A percentile compares a stretch with the other conserved stretches of the same genome.
These are phyloP conservation scores for Agapornis roseicollis DNA, from an alignment of 2,113 vertebrate genomes.

Conservation along the genomic window DNA sequence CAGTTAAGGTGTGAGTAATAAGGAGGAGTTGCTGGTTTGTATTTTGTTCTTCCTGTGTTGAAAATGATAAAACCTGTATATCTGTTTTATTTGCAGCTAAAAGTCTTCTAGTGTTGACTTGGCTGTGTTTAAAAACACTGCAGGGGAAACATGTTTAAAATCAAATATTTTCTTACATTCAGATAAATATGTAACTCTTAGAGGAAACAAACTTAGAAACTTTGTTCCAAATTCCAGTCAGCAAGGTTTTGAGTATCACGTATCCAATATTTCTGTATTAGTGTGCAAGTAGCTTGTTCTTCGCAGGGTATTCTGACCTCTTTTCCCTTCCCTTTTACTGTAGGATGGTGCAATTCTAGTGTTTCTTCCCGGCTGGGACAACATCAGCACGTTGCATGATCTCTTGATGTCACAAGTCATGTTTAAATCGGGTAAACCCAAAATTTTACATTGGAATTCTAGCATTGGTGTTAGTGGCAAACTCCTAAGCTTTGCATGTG, in stretches of 20 bases:
- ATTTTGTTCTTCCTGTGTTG: neutral
- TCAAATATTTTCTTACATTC: neutral
- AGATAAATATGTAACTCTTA: neutral
- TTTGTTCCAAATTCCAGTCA: neutral
- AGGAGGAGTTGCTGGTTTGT: neutral
- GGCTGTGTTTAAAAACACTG: neutral
- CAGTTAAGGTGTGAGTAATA: neutral
- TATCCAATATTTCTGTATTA: rapidly evolving
- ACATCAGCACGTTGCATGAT: constrained; percentile 93
- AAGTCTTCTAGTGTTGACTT: neutral
- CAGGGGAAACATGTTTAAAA: neutral
- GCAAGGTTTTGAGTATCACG: neutral
- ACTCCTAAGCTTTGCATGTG: neutral
- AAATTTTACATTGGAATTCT: neutral
- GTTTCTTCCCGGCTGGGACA: constrained; percentile 97
- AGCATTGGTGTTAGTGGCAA: neutral
- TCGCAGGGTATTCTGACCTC: neutral
- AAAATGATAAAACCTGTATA: neutral
- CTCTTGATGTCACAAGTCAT: constrained; percentile 91
- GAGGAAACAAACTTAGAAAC: rapidly evolving
- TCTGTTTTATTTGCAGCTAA: neutral
- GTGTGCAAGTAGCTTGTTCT: neutral
- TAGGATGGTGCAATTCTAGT: constrained; percentile 96
- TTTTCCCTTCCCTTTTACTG: neutral
- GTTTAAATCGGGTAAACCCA: constrained; percentile 90